These are phyloP conservation scores for Euproctis similis DNA, from an alignment of 2,888 invertebrate species.

Conservation along the genomic window DNA sequence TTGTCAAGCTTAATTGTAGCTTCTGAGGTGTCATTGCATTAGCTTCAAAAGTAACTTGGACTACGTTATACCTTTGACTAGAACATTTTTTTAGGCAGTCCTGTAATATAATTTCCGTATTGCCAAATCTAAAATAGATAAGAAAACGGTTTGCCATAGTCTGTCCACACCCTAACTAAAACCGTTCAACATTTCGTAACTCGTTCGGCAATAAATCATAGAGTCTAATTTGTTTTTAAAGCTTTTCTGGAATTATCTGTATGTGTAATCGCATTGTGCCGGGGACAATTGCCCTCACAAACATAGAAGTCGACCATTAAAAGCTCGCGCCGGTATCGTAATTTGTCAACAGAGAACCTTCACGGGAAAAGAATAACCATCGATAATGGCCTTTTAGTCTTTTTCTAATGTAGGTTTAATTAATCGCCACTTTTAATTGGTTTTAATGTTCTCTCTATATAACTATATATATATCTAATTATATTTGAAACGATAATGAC, in stretches of 20 bases:
- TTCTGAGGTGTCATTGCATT: no score
- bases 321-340: constrained; percentile 54
- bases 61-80: no score
- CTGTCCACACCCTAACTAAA: constrained; percentile 24
- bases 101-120: no score
- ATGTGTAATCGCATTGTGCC: constrained; percentile 65
- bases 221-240: constrained; percentile 75
- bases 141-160: no score
- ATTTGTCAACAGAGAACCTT: constrained; percentile 61
- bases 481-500: constrained; percentile 24
- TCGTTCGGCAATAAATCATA: constrained; percentile 65
- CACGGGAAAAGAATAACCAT: constrained; percentile 44
- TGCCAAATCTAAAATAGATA: no score
- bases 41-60: no score
- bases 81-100: no score
- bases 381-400: constrained; percentile 48
- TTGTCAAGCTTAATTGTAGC: no score
- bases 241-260: constrained; percentile 67
- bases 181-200: constrained; percentile 56
- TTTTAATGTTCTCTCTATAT: constrained; percentile 35
- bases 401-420: constrained; percentile 48
- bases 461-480: constrained; percentile 31
- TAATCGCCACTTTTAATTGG: constrained; percentile 63
- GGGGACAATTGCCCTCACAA: constrained; percentile 43
- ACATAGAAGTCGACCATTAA: constrained; percentile 32